Evolutionary conservation across 2,888 invertebrate genomes (phyloP).

Genomic region (Andrena chrysosceles): DNA sequence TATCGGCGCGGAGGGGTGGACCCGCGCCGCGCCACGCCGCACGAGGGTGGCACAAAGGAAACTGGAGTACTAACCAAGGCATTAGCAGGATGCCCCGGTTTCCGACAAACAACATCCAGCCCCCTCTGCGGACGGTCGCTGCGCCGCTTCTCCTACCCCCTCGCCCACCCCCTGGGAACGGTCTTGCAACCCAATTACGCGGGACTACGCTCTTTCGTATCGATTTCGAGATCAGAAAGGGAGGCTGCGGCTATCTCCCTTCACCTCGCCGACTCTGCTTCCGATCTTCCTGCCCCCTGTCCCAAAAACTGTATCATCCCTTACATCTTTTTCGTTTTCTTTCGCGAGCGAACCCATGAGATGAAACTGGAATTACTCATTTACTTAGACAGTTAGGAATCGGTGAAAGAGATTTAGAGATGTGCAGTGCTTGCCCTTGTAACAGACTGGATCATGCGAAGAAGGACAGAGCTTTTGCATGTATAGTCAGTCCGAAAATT

Average conservation of each 20-base stretch:
- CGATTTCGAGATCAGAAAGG: conserved; percentile 75
- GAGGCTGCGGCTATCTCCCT: conserved; percentile 32
- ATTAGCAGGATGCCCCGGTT: conserved; percentile 81
- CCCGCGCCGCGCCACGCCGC: conserved; percentile 29
- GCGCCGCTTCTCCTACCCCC: conserved; percentile 16
- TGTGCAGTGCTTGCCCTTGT: too few relatives aligned
- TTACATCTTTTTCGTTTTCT: background rate
- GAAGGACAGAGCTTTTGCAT: too few relatives aligned
- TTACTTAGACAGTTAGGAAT: too few relatives aligned
- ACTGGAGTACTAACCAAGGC: conserved; percentile 83
- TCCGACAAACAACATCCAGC: conserved; percentile 81
- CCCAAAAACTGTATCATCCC: background rate
- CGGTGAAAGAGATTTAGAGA: too few relatives aligned
- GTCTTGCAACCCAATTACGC: conserved; percentile 61
- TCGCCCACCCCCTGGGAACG: conserved; percentile 49
- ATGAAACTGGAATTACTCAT: too few relatives aligned
- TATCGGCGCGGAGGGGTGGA: conserved; percentile 64
- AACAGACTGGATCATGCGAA: too few relatives aligned
- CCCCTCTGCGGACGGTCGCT: conserved; percentile 66
- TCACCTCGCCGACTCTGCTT: background rate
- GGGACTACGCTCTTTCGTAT: conserved; percentile 78
- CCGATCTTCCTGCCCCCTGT: background rate
- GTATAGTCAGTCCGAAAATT: too few relatives aligned
- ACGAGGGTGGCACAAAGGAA: conserved; percentile 78
- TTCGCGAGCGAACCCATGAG: background rate